Percentiles rank a stretch among this genome's conserved stretches.
Evolutionary conservation across 2,797 vertebrate species (phyloP).

Genomic region (Melanotaenia boesemani): DNA sequence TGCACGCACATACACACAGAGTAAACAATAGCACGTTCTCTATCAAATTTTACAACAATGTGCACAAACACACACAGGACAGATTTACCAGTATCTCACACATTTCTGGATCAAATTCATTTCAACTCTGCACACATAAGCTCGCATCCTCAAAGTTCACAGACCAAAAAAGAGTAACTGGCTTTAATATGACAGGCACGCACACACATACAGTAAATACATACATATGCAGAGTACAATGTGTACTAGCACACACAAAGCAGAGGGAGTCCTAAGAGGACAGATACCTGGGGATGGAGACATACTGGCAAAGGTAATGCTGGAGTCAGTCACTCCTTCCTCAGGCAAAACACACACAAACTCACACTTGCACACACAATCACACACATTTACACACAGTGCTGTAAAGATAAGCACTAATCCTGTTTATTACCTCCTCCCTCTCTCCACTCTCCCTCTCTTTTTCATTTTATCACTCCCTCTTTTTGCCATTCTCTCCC

Average conservation of each 20-base stretch:
- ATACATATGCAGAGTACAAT: slow-evolving; percentile 29
- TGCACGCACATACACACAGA: slow-evolving; percentile 35
- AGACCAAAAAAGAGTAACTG: slow-evolving; percentile 16
- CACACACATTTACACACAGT: slow-evolving; percentile 18
- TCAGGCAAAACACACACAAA: slow-evolving; percentile 50
- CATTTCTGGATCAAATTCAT: slow-evolving; percentile 6
- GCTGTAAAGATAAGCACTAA: slow-evolving; percentile 79
- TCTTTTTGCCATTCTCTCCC: slow-evolving; percentile 49
- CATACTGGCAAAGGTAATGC: slow-evolving; percentile 68
- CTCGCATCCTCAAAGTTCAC: slow-evolving; percentile 27
- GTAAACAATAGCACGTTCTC: slow-evolving; percentile 28
- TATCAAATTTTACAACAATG: slow-evolving; percentile 18
- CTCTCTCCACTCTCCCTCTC: slow-evolving; percentile 65
- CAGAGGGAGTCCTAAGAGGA: slow-evolving; percentile 60
- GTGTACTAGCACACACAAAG: slow-evolving; percentile 55
- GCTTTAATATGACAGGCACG: slow-evolving; percentile 20
- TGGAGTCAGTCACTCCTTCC: slow-evolving; percentile 74
- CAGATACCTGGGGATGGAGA: slow-evolving; percentile 71
- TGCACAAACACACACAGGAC: background rate
- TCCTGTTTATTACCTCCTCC: slow-evolving; percentile 79
- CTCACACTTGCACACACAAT: slow-evolving; percentile 12
- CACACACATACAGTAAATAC: slow-evolving; percentile 12
- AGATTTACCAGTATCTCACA: slow-evolving; percentile 25
- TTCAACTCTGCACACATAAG: slow-evolving; percentile 26
- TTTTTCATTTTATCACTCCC: slow-evolving; percentile 66